These are phyloP conservation scores for Grantiella picta DNA, from an alignment of 2,113 vertebrate species.

Conservation along the genomic window DNA sequence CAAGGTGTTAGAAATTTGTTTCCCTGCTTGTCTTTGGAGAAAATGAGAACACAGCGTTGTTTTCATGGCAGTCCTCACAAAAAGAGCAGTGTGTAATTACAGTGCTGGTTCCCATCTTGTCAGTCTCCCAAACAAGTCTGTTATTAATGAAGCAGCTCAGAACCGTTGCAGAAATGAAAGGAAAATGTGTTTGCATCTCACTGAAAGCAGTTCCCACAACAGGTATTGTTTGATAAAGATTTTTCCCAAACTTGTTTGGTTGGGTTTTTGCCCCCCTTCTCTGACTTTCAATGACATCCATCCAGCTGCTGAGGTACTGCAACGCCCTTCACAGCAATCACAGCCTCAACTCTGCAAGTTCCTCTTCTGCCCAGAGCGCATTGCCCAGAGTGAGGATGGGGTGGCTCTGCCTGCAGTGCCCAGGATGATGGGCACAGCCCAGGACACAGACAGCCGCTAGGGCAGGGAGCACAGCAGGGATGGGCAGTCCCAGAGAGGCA, in stretches of 20 bases:
- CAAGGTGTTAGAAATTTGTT: conserved; percentile 31
- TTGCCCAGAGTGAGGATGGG: fast-evolving
- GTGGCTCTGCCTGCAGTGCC: not conserved
- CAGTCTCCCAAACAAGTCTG: not conserved
- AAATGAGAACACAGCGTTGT: not conserved
- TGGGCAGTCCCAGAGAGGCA: not conserved
- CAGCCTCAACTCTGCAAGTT: not conserved
- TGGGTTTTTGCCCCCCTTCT: not conserved
- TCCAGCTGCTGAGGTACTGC: not conserved
- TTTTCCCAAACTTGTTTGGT: not conserved
- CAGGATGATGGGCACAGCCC: not conserved
- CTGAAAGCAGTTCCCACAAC: not conserved
- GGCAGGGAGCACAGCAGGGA: not conserved
- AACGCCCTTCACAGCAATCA: not conserved
- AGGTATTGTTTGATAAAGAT: not conserved
- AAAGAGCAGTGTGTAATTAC: conserved; percentile 7
- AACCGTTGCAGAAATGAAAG: not conserved
- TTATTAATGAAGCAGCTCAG: not conserved
- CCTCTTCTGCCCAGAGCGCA: fast-evolving
- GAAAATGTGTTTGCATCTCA: fast-evolving
- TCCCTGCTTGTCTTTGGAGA: not conserved
- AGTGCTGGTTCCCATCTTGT: not conserved
- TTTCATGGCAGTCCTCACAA: conserved; percentile 2
- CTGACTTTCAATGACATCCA: not conserved
- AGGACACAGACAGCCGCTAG: fast-evolving